phyloP scores from a whole-genome alignment of 2,888 invertebrate species.

The Lordiphosa andalusiaca region DNA sequence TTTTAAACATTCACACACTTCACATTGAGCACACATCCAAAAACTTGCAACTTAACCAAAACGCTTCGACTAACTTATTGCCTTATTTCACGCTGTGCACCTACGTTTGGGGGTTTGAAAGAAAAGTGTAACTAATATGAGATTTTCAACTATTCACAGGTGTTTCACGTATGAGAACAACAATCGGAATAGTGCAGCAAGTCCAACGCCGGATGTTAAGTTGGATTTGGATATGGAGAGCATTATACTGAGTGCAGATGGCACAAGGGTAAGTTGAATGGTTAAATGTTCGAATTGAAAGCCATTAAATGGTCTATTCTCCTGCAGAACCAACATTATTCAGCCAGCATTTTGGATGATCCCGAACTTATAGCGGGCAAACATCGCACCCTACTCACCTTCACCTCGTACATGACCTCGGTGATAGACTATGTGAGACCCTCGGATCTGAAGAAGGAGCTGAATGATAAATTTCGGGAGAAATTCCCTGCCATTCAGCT shows the following conservation, averaged over 20 bases:
- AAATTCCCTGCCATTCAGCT: conserved; percentile 97
- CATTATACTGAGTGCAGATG: conserved; percentile 57
- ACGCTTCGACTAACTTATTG: conserved; percentile 59
- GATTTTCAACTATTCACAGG: conserved; percentile 45
- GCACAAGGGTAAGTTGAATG: conserved; percentile 33
- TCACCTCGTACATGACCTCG: conserved; percentile 95
- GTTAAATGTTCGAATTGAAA: too few relatives aligned
- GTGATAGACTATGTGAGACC: conserved; percentile 98
- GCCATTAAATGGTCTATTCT: too few relatives aligned
- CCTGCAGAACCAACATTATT: conserved; percentile 83
- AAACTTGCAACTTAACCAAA: conserved; percentile 35
- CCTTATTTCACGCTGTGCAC: conserved; percentile 41
- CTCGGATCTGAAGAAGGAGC: conserved; percentile 96
- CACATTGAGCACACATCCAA: conserved; percentile 56
- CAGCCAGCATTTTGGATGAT: conserved; percentile 94
- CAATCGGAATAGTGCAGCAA: conserved; percentile 77
- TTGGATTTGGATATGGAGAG: conserved; percentile 77
- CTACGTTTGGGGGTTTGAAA: background rate
- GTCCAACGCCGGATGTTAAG: conserved; percentile 79
- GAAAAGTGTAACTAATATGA: background rate
- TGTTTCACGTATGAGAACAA: conserved; percentile 79
- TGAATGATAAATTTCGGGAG: conserved; percentile 97
- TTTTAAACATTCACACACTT: conserved; percentile 26
- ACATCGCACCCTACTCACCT: conserved; percentile 91
- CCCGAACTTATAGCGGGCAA: conserved; percentile 94